A percentile compares a stretch with the other conserved stretches of the same genome.
Evolutionary conservation across 30 jellyfish, hydroid and myxozoan species (phyloP).

Genomic region (Cassiopea andromeda): DNA sequence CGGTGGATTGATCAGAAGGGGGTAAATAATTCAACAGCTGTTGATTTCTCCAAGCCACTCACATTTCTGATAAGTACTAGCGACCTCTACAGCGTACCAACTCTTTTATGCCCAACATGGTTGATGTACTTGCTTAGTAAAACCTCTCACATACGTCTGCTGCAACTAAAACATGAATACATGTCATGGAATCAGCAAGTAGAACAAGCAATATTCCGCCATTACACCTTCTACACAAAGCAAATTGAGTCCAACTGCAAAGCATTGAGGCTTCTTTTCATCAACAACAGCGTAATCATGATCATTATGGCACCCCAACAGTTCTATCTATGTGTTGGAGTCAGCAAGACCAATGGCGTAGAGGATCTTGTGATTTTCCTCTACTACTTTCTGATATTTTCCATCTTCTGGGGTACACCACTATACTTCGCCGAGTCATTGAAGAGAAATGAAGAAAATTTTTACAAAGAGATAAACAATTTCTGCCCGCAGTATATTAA

Average conservation of each 20-base stretch:
- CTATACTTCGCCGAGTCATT: slow-evolving; percentile 46
- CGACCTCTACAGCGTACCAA: slow-evolving; percentile 1
- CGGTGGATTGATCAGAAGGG: background rate
- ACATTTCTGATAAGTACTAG: background rate
- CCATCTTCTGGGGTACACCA: slow-evolving; percentile 35
- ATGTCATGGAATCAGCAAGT: slow-evolving; percentile 23
- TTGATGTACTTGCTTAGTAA: slow-evolving; percentile 35
- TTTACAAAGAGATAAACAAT: slow-evolving; percentile 30
- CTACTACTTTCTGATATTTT: background rate
- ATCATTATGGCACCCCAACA: slow-evolving; percentile 21
- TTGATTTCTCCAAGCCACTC: background rate
- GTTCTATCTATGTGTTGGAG: slow-evolving; percentile 13
- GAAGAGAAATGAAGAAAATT: slow-evolving; percentile 8
- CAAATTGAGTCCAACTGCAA: slow-evolving; percentile 1
- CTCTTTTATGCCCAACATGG: slow-evolving; percentile 16
- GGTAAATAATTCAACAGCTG: background rate
- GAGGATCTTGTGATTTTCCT: background rate
- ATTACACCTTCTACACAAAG: background rate
- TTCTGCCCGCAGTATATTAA: slow-evolving; percentile 25
- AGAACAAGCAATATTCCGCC: slow-evolving; percentile 33
- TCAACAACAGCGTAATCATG: slow-evolving; percentile 24
- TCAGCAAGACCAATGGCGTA: background rate
- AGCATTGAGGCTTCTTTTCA: background rate
- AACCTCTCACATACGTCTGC: slow-evolving; percentile 9
- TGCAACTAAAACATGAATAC: slow-evolving; percentile 3